A percentile compares a stretch with the other conserved stretches of the same genome.
phyloP scores from a whole-genome alignment of 2,888 invertebrate species.

The Sialis fuliginosa region DNA sequence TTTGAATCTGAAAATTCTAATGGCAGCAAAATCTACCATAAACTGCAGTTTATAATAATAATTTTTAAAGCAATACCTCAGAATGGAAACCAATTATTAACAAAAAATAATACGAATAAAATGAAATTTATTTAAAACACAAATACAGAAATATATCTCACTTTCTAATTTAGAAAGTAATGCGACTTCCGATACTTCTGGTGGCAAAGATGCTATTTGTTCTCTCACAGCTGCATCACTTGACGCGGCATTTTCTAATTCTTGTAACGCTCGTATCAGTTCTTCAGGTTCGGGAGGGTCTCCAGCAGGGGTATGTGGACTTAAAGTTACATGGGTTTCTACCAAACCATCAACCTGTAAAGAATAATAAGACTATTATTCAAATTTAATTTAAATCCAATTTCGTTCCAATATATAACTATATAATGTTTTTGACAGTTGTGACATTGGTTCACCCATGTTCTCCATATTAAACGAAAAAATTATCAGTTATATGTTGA shows the following conservation, averaged over 20 bases:
- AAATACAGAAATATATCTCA: conserved; percentile 18
- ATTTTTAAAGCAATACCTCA: too few relatives aligned
- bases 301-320: conserved; percentile 61
- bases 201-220: conserved; percentile 82
- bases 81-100: too few relatives aligned
- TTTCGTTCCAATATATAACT: not conserved
- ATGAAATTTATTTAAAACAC: not conserved
- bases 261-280: conserved; percentile 64
- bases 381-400: conserved; percentile 9
- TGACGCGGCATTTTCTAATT: conserved; percentile 87
- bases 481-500: too few relatives aligned
- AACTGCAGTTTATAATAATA: too few relatives aligned
- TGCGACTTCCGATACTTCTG: conserved; percentile 84
- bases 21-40: too few relatives aligned
- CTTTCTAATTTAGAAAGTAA: conserved; percentile 73
- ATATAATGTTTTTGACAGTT: not conserved
- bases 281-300: conserved; percentile 90
- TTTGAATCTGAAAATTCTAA: too few relatives aligned
- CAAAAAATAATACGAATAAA: not conserved
- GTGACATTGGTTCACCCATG: too few relatives aligned
- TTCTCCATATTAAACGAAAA: too few relatives aligned
- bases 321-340: conserved; percentile 57
- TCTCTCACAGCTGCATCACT: conserved; percentile 86
- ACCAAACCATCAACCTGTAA: conserved; percentile 49
- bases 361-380: not conserved